Evolutionary conservation across 2,113 vertebrate species (phyloP).

Genomic region (Chaetodon auriga): DNA sequence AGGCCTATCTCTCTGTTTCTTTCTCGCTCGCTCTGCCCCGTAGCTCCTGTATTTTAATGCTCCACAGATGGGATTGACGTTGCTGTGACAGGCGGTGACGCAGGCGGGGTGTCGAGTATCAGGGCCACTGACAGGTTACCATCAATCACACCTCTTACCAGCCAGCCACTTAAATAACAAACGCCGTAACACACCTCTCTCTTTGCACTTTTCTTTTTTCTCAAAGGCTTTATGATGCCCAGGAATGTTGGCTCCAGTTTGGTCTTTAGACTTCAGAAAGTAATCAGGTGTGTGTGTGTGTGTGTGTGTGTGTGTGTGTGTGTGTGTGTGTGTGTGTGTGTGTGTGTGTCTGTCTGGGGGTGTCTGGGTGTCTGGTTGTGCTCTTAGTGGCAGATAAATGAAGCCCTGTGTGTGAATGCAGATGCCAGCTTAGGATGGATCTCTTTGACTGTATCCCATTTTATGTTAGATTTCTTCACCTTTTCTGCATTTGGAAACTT

Average conservation of each 20-base stretch:
- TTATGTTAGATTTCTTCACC: neutral
- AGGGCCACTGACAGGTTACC: conserved; percentile 69
- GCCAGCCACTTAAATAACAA: conserved; percentile 63
- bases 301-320: neutral
- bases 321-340: no score
- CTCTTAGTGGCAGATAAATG: neutral
- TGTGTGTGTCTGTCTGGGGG: neutral
- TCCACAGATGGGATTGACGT: conserved; percentile 78
- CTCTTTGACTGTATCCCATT: conserved; percentile 3
- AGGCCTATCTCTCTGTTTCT: conserved; percentile 34
- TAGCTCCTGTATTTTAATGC: conserved; percentile 73
- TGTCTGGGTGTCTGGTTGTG: no score
- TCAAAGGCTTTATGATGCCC: conserved; percentile 38
- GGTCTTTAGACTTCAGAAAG: conserved; percentile 13
- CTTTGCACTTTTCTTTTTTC: conserved; percentile 22
- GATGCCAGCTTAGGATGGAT: conserved; percentile 34
- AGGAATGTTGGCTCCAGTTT: conserved; percentile 39
- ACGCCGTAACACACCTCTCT: conserved; percentile 45
- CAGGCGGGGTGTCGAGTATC: conserved; percentile 78
- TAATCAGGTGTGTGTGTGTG: conserved; percentile 24
- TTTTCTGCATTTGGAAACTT: neutral
- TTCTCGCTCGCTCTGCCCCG: conserved; percentile 13
- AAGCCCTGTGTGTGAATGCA: neutral
- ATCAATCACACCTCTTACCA: conserved; percentile 73
- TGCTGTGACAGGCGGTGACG: conserved; percentile 74